Evolutionary conservation across 2,113 vertebrate species (phyloP).

Genomic region (Asarcornis scutulata): DNA sequence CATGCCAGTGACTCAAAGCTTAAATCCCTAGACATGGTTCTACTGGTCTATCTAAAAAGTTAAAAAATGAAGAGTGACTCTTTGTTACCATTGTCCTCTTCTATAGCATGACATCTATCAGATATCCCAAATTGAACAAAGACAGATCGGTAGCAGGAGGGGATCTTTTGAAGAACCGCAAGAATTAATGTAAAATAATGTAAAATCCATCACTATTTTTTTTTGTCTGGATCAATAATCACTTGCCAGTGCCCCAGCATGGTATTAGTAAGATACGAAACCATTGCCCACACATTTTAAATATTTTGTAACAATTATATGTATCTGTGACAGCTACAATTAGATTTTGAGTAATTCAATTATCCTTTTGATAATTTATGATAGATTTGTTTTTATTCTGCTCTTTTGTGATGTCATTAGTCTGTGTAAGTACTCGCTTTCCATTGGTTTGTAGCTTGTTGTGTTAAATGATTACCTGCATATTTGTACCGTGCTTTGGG

Average conservation of each 20-base stretch:
- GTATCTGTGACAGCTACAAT: not conserved
- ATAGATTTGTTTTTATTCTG: not conserved
- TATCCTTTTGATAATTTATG: not conserved
- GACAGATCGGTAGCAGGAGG: not conserved
- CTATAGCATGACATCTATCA: not conserved
- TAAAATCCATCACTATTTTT: not conserved
- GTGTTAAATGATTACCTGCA: not conserved
- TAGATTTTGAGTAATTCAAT: not conserved
- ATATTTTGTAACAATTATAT: not conserved
- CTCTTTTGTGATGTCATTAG: not conserved
- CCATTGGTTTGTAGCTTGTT: not conserved
- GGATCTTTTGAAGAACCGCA: not conserved
- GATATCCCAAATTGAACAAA: not conserved
- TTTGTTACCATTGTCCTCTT: not conserved
- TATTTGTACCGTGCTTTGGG: not conserved
- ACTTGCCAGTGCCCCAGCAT: not conserved
- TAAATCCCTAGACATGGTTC: not conserved
- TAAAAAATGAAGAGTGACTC: not conserved
- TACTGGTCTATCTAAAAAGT: not conserved
- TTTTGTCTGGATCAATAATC: not conserved
- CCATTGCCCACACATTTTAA: not conserved
- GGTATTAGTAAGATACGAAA: not conserved
- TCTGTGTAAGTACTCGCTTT: not conserved
- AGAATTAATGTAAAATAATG: not conserved
- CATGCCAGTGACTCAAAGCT: not conserved